Evolutionary conservation across 2,888 invertebrate genomes (phyloP), one percentile per base, ranked within the genome.

Genomic region (Saturnia japonica): DNA sequence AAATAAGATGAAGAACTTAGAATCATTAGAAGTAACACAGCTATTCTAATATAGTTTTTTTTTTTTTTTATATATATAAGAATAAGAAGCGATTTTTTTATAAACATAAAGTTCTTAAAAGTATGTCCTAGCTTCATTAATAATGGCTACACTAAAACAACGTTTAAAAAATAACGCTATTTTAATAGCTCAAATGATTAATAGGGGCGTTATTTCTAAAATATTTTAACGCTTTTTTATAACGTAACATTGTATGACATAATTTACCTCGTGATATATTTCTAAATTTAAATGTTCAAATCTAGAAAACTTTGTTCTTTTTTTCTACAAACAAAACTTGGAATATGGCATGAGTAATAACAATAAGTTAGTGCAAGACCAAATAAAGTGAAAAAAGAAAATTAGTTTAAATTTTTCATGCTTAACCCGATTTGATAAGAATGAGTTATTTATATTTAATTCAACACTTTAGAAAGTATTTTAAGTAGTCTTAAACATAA

Each of bases 331-430:
- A 54, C 54, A 25, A 54, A 54, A 11, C 57, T 57, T 57, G 25
- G 25, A 25, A 57, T 14, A 64, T 64, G 64, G 64, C 64, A 40
- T 64, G 64, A 34, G 64, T 40, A 64, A 64, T 64, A 64, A 40
- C 40, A 40, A 40, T 64, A n/a, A 64, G 64, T 64, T 40, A 64
- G 16, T 64, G 12, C 34, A n/a, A 40, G 40, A 64, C 34, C 16
- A 64, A 64, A 40, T 64, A 34, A 19, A 64, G 64, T 57, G 25
- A 25, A 14, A 57, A 57, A 25, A 54, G 3, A 22, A 57, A 25
- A 25, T 57, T 40, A 22, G 64, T 64, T 57, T 4, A 40, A 64
- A 64, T 40, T 64, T 64, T 57, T 64, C 40, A 64, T 40, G 40
- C 64, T 64, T 8, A 64, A 40, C 9, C 40, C n/a, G 22, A 40